Base-by-base conservation (phyloP, 1,140 invertebrate species). In the Papilio machaon region DNA sequence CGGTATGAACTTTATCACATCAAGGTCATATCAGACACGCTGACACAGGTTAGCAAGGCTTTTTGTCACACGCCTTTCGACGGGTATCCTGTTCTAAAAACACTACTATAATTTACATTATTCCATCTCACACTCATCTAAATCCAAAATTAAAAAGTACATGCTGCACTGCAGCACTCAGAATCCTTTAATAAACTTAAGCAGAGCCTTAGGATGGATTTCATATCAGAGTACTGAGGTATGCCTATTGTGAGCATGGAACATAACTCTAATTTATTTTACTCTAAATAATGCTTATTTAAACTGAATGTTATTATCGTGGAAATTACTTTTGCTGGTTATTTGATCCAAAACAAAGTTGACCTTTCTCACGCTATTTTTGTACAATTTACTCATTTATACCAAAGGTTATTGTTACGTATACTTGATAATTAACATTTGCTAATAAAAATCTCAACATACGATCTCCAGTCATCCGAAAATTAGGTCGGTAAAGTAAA, bases 311-410 rank as follows among this genome's bases (percentile, higher is more conserved):
- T n/a, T 17, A 58, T n/a, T 19, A 17, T n/a, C 6, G n/a, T 58
- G n/a, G 8, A 9, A 58, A 58, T 49, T 13, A 58, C 7, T 58
- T n/a, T 9, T 8, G 52, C n/a, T 58, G 54, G n/a, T n/a, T 58
- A 9, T 58, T 43, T 43, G 17, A n/a, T 9, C 19, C 1, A n/a
- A n/a, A 49, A n/a, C 13, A 70, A 35, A 15, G 30, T 70, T 70
- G 64, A 70, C 64, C 64, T 70, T 70, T 70, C 64, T 70, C 64
- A 70, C 64, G 30, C 30, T 35, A 70, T 70, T 70, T 70, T 67
- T 7, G 64, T 38, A 35, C 60, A 13, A 35, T 35, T 15, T 70
- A 30, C 64, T 70, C 38, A 70, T 70, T 35, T 11, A 30, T 30
- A 30, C 10, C 10, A 35, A 70, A 70, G 64, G 64, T 70, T 35